Evolutionary conservation across 2,113 vertebrate species (phyloP).

Genomic region (Noturus placidus): DNA sequence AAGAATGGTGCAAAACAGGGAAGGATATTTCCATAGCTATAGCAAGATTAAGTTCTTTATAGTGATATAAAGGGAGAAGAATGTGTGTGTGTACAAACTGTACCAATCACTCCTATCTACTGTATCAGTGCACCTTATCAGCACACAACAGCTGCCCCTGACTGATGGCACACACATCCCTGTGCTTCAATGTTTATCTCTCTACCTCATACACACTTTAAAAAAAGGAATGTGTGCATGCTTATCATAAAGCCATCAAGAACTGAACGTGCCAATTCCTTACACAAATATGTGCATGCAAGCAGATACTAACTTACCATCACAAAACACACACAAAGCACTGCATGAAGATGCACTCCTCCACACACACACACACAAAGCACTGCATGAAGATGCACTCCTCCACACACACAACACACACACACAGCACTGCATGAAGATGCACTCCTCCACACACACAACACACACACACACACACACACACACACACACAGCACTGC

Average conservation of each 20-base stretch:
- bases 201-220: neutral
- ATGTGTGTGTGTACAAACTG: conserved; percentile 14
- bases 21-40: neutral
- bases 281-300: neutral
- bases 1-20: neutral
- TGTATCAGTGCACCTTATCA: conserved; percentile 39
- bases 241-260: conserved; percentile 30
- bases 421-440: neutral
- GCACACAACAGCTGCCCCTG: conserved; percentile 37
- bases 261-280: conserved; percentile 15
- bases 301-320: neutral
- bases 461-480: too few species aligned
- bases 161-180: conserved; percentile 40
- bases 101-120: conserved; percentile 42
- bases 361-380: neutral
- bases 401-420: neutral
- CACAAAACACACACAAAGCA: neutral
- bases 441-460: neutral
- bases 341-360: neutral
- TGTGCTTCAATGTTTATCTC: conserved; percentile 31
- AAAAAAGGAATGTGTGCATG: neutral
- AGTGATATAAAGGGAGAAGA: neutral
- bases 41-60: conserved; percentile 19
- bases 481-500: neutral
- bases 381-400: neutral